phyloP scores from a whole-genome alignment of 1,140 invertebrate genomes.

The Trichonephila clavipes region DNA sequence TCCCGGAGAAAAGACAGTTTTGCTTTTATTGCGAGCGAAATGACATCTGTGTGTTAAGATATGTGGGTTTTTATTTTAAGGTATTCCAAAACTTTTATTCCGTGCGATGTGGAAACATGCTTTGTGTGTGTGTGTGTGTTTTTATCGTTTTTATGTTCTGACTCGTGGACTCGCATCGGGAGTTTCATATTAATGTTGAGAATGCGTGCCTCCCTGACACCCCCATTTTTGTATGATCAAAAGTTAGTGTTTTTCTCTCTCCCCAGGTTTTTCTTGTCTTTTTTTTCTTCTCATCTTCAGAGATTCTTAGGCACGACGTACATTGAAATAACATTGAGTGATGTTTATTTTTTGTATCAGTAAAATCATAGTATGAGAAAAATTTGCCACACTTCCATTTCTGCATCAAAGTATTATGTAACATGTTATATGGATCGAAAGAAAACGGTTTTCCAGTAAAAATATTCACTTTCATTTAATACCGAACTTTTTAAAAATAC shows the following conservation, averaged over 20 bases:
- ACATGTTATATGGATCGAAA: no score
- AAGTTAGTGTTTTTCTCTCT: background rate
- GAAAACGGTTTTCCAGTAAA: no score
- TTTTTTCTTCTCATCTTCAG: background rate
- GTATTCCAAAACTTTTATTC: constrained; percentile 14
- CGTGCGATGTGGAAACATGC: background rate
- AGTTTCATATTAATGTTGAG: constrained; percentile 3
- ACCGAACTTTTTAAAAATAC: no score
- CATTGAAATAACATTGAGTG: no score
- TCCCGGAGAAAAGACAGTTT: background rate
- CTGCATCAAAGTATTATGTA: no score
- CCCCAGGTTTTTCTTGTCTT: no score
- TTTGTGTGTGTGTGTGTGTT: background rate
- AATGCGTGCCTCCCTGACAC: background rate
- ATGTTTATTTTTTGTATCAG: no score
- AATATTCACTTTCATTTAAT: no score
- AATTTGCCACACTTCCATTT: no score
- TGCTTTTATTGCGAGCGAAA: background rate
- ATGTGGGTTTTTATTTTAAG: constrained; percentile 26
- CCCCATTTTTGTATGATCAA: background rate
- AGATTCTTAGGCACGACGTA: background rate
- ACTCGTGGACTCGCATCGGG: background rate
- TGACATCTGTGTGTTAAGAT: constrained; percentile 5
- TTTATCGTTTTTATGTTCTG: background rate
- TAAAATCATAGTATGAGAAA: no score